phyloP scores from a whole-genome alignment of 1,140 invertebrate genomes.

The Riptortus pedestris region DNA sequence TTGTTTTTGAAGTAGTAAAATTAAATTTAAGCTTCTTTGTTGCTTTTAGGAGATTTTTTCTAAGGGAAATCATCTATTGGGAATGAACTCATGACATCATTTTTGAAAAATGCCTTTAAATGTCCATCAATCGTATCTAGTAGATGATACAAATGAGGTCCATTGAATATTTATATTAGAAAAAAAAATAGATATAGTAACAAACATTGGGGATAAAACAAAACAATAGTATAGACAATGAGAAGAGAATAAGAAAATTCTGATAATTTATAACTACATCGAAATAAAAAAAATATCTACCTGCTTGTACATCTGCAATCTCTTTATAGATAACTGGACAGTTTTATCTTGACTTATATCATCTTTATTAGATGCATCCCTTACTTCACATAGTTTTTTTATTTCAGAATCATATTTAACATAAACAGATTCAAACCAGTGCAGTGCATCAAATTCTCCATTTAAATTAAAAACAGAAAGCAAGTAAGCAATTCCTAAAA shows the following conservation, averaged over 20 bases:
- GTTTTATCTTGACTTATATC: conserved; percentile 89
- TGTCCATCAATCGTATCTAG: no score
- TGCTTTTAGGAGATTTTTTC: not conserved
- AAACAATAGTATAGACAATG: not conserved
- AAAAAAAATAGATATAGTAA: not conserved
- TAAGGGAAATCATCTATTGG: no score
- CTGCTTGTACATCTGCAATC: conserved; percentile 66
- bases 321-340: conserved; percentile 77
- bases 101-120: no score
- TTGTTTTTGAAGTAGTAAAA: not conserved
- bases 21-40: not conserved
- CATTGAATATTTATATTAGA: not conserved
- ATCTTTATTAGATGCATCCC: conserved; percentile 40
- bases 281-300: conserved; percentile 29
- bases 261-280: not conserved
- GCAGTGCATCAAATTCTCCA: conserved; percentile 79
- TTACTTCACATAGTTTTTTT: conserved; percentile 45
- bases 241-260: not conserved
- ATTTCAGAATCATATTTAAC: conserved; percentile 57
- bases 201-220: not conserved
- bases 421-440: conserved; percentile 88
- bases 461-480: conserved; percentile 53
- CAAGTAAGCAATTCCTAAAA: conserved; percentile 46
- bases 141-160: no score
- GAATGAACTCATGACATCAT: no score